phyloP scores from a whole-genome alignment of 2,888 invertebrate genomes.

The Pecten maximus region DNA sequence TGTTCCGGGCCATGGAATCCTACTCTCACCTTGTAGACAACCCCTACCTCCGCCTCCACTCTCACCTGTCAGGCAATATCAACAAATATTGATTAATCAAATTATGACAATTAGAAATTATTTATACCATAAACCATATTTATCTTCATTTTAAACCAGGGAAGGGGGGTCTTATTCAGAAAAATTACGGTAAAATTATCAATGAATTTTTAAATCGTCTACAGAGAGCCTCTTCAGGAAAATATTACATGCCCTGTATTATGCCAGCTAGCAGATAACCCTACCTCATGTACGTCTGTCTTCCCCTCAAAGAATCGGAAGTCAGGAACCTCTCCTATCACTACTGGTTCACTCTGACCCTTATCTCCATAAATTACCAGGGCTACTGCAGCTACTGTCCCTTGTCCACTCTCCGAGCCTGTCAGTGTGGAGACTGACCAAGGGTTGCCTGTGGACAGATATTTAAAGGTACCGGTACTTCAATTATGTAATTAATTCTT shows the following conservation, averaged over 20 bases:
- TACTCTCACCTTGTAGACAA: slow-evolving; percentile 74
- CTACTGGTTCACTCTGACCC: slow-evolving; percentile 61
- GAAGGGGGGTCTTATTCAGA: too few relatives aligned
- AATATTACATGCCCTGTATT: too few relatives aligned
- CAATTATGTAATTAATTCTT: not conserved
- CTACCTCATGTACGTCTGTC: slow-evolving; percentile 67
- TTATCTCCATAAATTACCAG: slow-evolving; percentile 70
- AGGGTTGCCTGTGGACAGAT: slow-evolving; percentile 56
- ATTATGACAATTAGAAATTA: too few relatives aligned
- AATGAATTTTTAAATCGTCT: too few relatives aligned
- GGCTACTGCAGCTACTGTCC: slow-evolving; percentile 60
- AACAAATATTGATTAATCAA: too few relatives aligned
- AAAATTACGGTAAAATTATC: too few relatives aligned
- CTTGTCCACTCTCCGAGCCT: slow-evolving; percentile 62
- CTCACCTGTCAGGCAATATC: slow-evolving; percentile 18
- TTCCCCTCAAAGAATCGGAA: slow-evolving; percentile 61
- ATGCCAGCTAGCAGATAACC: not conserved
- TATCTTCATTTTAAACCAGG: too few relatives aligned
- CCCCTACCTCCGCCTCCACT: slow-evolving; percentile 65
- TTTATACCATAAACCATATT: too few relatives aligned
- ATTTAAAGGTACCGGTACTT: not conserved
- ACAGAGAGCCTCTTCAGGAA: too few relatives aligned
- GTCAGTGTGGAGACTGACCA: slow-evolving; percentile 70
- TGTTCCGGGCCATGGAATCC: slow-evolving; percentile 66
- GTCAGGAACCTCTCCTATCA: slow-evolving; percentile 62